Conservation (phyloP, 1,140 invertebrate species). For the Oryctes rhinoceros region DNA sequence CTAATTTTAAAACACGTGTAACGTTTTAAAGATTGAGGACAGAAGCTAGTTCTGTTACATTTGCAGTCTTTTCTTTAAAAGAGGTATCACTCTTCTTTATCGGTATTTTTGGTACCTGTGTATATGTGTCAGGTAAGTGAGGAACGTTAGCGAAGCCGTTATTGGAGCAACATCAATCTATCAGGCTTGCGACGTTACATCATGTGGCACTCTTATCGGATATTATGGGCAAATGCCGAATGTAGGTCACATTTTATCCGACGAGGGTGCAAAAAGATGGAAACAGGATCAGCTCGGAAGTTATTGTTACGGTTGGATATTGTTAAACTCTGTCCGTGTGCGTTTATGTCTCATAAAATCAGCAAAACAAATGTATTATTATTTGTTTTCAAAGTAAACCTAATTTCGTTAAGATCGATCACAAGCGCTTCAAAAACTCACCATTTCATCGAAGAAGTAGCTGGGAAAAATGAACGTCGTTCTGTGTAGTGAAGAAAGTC, state of each 20-base stretch:
- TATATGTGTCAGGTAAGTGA: slow-evolving; percentile 9
- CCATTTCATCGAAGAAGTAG: no score
- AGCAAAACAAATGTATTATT: no score
- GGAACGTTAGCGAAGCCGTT: slow-evolving; percentile 14
- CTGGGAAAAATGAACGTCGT: no score
- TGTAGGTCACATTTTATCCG: slow-evolving; percentile 30
- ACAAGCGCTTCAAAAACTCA: no score
- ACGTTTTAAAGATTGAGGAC: no score
- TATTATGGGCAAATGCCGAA: background rate
- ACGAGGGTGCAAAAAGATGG: slow-evolving; percentile 21
- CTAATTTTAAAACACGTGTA: no score
- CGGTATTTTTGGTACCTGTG: slow-evolving; percentile 5
- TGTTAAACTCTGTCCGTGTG: background rate
- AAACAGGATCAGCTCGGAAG: background rate
- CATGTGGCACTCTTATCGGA: slow-evolving; percentile 29
- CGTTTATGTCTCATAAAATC: no score
- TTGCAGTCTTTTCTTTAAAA: background rate
- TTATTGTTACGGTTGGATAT: slow-evolving; percentile 21
- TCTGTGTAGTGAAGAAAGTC: no score
- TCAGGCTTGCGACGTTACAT: slow-evolving; percentile 5
- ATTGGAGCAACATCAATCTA: slow-evolving; percentile 35
- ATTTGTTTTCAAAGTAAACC: no score
- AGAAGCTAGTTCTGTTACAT: background rate
- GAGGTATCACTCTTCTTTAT: background rate
- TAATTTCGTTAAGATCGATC: no score